Conservation (phyloP, 2,113 vertebrate genomes). For the Ceuthmochares aereus region DNA sequence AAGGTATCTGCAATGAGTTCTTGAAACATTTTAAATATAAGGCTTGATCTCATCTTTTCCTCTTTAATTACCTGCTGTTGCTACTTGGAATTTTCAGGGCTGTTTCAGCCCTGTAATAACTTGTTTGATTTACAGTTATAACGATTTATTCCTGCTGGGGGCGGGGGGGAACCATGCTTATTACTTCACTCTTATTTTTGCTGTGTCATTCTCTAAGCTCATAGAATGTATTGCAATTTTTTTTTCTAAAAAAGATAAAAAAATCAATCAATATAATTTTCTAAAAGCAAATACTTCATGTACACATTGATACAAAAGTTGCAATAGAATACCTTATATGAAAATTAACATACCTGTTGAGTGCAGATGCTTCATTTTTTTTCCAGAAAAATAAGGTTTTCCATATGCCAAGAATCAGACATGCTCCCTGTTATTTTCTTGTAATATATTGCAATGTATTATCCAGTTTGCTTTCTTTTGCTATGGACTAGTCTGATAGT, state of each 20-base stretch:
- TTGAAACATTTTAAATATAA: slow-evolving; percentile 5
- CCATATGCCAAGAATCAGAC: not conserved
- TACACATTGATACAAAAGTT: not conserved
- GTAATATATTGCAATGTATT: not conserved
- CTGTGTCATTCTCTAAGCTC: slow-evolving; percentile 34
- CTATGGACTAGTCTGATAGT: not conserved
- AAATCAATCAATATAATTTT: not conserved
- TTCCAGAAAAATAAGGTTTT: not conserved
- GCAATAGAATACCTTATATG: not conserved
- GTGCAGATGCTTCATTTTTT: not conserved
- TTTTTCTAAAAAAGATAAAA: slow-evolving; percentile 3
- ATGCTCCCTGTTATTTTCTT: not conserved
- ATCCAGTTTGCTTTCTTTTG: not conserved
- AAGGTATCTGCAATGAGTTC: not conserved
- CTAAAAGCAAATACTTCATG: not conserved
- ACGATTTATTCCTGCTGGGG: slow-evolving; percentile 31
- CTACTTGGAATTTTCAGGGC: slow-evolving; percentile 34
- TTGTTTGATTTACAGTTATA: slow-evolving; percentile 46
- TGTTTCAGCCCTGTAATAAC: slow-evolving; percentile 41
- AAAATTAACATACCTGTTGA: not conserved
- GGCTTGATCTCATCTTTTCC: not conserved
- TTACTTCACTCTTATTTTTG: slow-evolving; percentile 32
- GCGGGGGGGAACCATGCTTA: not conserved
- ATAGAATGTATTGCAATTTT: not conserved
- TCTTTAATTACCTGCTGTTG: slow-evolving; percentile 46